These are phyloP conservation scores for Euwallacea fornicatus DNA, from an alignment of 1,140 invertebrate species.

Conservation along the genomic window DNA sequence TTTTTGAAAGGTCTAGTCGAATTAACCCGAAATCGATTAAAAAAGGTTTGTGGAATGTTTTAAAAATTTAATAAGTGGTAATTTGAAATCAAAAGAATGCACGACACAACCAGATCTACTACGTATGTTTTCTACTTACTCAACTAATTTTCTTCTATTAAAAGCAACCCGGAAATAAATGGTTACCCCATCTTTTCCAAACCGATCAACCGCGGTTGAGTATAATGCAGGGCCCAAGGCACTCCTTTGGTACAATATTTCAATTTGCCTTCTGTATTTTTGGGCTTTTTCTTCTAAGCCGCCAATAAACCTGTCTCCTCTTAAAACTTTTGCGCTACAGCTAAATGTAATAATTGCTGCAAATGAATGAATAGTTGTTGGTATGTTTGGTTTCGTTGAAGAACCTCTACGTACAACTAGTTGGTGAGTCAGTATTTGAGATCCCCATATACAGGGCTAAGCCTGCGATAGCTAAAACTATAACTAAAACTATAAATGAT, in stretches of 20 bases:
- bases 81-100: not conserved
- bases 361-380: conserved; percentile 40
- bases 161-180: conserved; percentile 74
- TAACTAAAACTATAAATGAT: conserved; percentile 68
- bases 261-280: conserved; percentile 59
- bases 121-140: conserved; percentile 52
- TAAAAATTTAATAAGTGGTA: not conserved
- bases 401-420: conserved; percentile 42
- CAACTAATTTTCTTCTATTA: conserved; percentile 72
- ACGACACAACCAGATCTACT: not conserved
- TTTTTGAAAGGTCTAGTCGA: too few species aligned
- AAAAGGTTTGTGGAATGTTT: conserved; percentile 23
- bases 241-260: conserved; percentile 58
- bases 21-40: too few species aligned
- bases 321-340: conserved; percentile 66
- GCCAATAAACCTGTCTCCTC: conserved; percentile 68
- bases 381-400: not conserved
- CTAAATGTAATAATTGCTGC: conserved; percentile 68
- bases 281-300: conserved; percentile 62
- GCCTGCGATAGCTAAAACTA: conserved; percentile 71
- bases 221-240: conserved; percentile 64
- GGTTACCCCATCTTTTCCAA: conserved; percentile 69
- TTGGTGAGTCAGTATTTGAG: conserved; percentile 58
- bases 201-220: conserved; percentile 65
- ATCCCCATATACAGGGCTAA: conserved; percentile 76